phyloP scores from a whole-genome alignment of 37 sponge, comb jelly and placozoan genomes.

The Lycopodina hypogea region DNA sequence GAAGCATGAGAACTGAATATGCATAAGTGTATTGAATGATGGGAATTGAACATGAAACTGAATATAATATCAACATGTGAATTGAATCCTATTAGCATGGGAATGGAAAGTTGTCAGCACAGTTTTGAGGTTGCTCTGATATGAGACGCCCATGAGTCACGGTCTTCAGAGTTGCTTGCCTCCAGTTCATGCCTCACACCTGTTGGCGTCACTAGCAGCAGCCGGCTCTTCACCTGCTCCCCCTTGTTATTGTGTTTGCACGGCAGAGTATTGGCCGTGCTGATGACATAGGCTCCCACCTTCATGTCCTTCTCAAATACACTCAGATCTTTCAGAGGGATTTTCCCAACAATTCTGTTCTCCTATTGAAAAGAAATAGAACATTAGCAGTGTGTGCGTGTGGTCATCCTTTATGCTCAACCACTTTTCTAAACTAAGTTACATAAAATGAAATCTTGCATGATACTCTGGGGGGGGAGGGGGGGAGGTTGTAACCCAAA shows the following conservation, averaged over 20 bases:
- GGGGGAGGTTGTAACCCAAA: too few species aligned
- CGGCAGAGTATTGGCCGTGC: neutral
- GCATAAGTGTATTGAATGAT: too few species aligned
- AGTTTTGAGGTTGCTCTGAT: constrained; percentile 30
- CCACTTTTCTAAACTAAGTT: too few species aligned
- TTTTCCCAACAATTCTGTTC: constrained; percentile 23
- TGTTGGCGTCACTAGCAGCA: constrained; percentile 33
- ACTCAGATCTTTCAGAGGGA: constrained; percentile 37
- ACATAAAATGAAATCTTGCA: too few species aligned
- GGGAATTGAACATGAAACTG: too few species aligned
- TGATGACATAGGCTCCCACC: neutral
- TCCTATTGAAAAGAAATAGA: neutral
- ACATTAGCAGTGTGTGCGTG: neutral
- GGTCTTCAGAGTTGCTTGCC: constrained; percentile 32
- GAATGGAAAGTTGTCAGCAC: too few species aligned
- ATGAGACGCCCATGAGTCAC: constrained; percentile 30
- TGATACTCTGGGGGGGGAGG: too few species aligned
- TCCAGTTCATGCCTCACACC: constrained; percentile 25
- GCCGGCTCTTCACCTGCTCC: neutral
- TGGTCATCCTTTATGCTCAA: neutral
- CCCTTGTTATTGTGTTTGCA: neutral
- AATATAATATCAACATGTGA: too few species aligned
- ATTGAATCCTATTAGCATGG: too few species aligned
- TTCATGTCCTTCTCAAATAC: constrained; percentile 28
- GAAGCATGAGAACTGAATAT: too few species aligned